Evolutionary conservation across 2,888 invertebrate genomes (phyloP).

Genomic region (Acrobasis consociella): DNA sequence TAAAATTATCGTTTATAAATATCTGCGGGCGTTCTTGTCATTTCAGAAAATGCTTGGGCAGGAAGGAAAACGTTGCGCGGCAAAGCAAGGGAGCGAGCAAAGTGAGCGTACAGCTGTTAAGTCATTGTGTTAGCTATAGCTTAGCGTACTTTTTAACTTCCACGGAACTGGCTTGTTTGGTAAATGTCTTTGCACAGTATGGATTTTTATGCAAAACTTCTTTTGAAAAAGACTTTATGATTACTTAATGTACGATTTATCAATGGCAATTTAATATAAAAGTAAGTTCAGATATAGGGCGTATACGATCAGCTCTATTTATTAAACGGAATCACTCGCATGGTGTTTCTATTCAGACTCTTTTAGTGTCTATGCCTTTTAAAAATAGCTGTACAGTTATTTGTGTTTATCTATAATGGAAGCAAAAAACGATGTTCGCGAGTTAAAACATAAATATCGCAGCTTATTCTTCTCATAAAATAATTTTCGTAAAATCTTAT

Average conservation of each 20-base stretch:
- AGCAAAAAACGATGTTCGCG: no score
- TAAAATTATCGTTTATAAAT: no score
- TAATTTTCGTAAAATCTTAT: not conserved
- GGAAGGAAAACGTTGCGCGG: no score
- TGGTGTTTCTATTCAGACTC: no score
- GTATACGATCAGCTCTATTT: no score
- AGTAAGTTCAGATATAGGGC: not conserved
- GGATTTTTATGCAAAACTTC: constrained; percentile 32
- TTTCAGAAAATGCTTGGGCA: no score
- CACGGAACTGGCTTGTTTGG: constrained; percentile 12
- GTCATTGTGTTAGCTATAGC: constrained; percentile 11
- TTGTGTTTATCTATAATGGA: no score
- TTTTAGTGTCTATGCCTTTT: no score
- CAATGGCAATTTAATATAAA: constrained; percentile 11
- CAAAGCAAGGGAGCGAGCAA: no score
- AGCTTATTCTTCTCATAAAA: not conserved
- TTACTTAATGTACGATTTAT: not conserved
- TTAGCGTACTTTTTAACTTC: constrained; percentile 15
- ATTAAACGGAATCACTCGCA: no score
- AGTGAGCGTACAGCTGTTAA: not conserved
- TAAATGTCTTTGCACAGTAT: constrained; percentile 23
- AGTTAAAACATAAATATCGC: not conserved
- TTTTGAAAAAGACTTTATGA: constrained; percentile 25
- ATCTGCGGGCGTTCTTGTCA: no score
- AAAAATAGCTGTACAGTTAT: no score